Evolutionary conservation across 2,888 invertebrate species (phyloP).

Genomic region (Spodoptera exigua): DNA sequence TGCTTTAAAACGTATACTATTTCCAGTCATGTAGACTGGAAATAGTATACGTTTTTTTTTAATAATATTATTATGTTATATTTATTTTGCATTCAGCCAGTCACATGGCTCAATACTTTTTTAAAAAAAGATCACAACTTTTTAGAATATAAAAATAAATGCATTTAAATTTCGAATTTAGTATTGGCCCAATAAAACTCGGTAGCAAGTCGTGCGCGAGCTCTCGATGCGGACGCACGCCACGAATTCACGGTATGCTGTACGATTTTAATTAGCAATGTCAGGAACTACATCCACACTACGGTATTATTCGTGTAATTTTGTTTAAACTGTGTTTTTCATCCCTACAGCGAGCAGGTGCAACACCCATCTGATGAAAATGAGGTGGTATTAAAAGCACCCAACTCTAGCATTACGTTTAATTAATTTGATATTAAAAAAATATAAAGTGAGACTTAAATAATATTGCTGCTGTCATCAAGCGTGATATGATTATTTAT

Average conservation of each 20-base stretch:
- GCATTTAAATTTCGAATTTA: constrained; percentile 38
- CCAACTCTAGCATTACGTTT: too few species aligned
- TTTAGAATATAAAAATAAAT: constrained; percentile 22
- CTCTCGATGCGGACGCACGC: constrained; percentile 25
- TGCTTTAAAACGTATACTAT: too few species aligned
- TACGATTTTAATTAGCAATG: constrained; percentile 58
- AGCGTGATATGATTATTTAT: too few species aligned
- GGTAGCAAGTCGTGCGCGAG: constrained; percentile 33
- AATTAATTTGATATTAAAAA: too few species aligned
- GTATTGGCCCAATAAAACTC: constrained; percentile 41
- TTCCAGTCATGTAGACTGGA: too few species aligned
- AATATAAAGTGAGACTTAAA: too few species aligned
- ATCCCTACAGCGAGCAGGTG: neutral
- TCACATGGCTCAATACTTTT: constrained; percentile 7
- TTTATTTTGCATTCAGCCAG: constrained; percentile 14
- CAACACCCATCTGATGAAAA: too few species aligned
- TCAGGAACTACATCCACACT: constrained; percentile 30
- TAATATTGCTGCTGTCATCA: too few species aligned
- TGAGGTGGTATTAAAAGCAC: too few species aligned
- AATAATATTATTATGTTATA: too few species aligned
- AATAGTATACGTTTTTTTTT: too few species aligned
- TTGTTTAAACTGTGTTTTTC: constrained; percentile 21
- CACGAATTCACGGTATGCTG: constrained; percentile 54
- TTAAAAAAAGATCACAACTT: constrained; percentile 1
- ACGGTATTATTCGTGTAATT: constrained; percentile 36